Base-by-base conservation (phyloP, 2,888 invertebrate genomes). In the Macrophya annulata region DNA sequence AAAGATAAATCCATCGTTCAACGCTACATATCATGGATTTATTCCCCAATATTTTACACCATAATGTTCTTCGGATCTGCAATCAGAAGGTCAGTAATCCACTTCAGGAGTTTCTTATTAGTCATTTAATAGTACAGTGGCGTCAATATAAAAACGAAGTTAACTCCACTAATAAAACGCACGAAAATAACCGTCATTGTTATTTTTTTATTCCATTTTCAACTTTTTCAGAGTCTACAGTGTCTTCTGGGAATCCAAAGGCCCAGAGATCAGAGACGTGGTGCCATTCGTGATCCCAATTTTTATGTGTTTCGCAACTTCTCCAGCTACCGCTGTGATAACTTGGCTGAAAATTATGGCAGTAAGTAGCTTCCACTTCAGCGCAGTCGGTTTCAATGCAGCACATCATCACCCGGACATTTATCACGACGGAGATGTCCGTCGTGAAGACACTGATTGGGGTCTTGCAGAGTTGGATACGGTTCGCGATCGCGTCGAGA, bases 391-490 rank as follows among this genome's bases (percentile, higher is more conserved):
- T 1, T 90, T 96, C 0, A 97, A 96, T 91, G 97, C 97, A 0
- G 97, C 96, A 0, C 97, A 97, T 93, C 97, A 97, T 90, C 97
- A 97, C 91, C 97, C 97, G 0, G 95, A 95, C 51, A 96, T 97
- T 85, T 96, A 96, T 89, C 97, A 97, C 90, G 97, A 97, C 89
- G 97, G 97, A 2, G 97, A 98, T 92, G 93, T 95, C 82, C 94
- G 95, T 62, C 95, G 96, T 86, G 92, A 92, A 55, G 91, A 94
- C 74, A 87, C 95, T 51, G 98, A 98, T 91, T 98, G 97, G 97
- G 98, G 97, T 3, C 91, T 97, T 0, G 95, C 96, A 89, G 97
- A 97, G 92, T 89, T 97, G 87, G 97, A 97, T 90, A 95, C 97
- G 0, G 94, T 97, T 0, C 95, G 96, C 48, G 97, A 97, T 90